Percentiles rank a stretch among this genome's conserved stretches.
Evolutionary conservation across 2,888 invertebrate genomes (phyloP).

Genomic region (Polietes domitor): DNA sequence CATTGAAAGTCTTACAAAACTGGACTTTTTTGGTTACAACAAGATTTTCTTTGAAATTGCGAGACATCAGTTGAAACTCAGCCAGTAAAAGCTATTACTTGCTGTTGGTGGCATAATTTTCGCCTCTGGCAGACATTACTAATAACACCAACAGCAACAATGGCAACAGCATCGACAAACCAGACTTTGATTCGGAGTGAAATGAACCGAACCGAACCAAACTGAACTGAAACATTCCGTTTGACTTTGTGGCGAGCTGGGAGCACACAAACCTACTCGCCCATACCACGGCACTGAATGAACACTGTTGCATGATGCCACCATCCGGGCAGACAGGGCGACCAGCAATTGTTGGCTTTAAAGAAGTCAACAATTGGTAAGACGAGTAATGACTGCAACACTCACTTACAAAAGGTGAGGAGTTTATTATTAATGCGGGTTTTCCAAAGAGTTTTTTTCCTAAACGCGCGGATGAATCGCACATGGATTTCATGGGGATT

Average conservation of each 20-base stretch:
- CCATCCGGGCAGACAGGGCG: slow-evolving; percentile 3
- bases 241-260: slow-evolving; percentile 18
- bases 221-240: slow-evolving; percentile 14
- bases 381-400: slow-evolving; percentile 6
- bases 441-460: neutral
- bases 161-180: neutral
- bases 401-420: slow-evolving; percentile 58
- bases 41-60: slow-evolving; percentile 34
- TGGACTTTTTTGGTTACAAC: slow-evolving; percentile 53
- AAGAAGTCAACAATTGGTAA: slow-evolving; percentile 31
- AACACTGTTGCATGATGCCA: slow-evolving; percentile 26
- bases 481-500: neutral
- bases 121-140: slow-evolving; percentile 32
- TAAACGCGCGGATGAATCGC: neutral
- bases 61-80: slow-evolving; percentile 23
- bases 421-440: slow-evolving; percentile 53
- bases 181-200: slow-evolving; percentile 16
- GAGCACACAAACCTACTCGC: slow-evolving; percentile 9
- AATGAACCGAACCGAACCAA: neutral
- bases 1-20: slow-evolving; percentile 39
- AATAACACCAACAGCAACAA: slow-evolving; percentile 42
- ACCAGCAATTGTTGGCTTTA: slow-evolving; percentile 14
- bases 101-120: slow-evolving; percentile 53
- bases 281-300: neutral
- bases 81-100: slow-evolving; percentile 51